Evolutionary conservation across 1,140 invertebrate species (phyloP).

Genomic region (Drosophila hydei): DNA sequence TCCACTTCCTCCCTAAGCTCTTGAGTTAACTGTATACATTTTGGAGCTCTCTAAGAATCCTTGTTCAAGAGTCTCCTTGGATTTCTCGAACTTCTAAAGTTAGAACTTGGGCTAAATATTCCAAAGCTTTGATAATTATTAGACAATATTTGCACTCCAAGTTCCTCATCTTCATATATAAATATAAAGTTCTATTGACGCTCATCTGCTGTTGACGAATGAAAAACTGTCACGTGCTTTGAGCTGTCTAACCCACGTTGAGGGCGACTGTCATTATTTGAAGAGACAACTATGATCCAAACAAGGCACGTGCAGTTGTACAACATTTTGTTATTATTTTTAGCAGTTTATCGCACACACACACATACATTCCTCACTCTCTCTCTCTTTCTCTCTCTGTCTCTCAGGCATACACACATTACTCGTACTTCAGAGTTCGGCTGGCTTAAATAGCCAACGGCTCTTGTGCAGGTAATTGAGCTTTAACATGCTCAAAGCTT

Average conservation of each 20-base stretch:
- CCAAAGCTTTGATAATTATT: too few relatives aligned
- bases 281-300: constrained; percentile 1
- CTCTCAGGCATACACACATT: not conserved
- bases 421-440: constrained; percentile 27
- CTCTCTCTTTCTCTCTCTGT: not conserved
- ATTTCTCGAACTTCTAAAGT: too few relatives aligned
- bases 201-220: too few relatives aligned
- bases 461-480: constrained; percentile 60
- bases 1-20: too few relatives aligned
- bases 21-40: too few relatives aligned
- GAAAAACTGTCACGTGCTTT: constrained; percentile 3
- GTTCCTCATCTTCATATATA: too few relatives aligned
- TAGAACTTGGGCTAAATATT: too few relatives aligned
- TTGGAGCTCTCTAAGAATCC: too few relatives aligned
- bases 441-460: constrained; percentile 48
- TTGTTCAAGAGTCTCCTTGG: too few relatives aligned
- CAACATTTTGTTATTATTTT: constrained; percentile 35
- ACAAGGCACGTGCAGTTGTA: constrained; percentile 24
- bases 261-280: constrained; percentile 1
- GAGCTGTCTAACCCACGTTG: constrained; percentile 1
- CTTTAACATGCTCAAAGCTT: constrained; percentile 62
- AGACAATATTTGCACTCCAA: too few relatives aligned
- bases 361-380: not conserved
- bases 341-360: constrained; percentile 10
- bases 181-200: too few relatives aligned